Evolutionary conservation across 2,113 vertebrate species (phyloP).

Genomic region (Erythrocercus mccallii): DNA sequence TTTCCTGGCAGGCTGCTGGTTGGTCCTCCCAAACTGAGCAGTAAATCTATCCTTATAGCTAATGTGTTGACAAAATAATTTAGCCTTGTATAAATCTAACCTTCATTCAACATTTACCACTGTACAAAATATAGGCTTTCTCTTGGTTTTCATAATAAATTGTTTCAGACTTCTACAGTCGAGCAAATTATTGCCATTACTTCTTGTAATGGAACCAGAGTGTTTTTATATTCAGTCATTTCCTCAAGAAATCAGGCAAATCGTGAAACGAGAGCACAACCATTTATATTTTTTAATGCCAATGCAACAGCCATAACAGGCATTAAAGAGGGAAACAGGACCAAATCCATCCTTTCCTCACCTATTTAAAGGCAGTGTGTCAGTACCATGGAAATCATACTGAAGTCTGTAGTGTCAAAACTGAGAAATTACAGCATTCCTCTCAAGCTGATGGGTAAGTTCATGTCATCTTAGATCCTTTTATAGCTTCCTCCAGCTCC

Average conservation of each 20-base stretch:
- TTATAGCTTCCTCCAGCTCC: background rate
- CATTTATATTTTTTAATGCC: background rate
- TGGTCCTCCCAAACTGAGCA: background rate
- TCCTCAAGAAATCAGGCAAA: background rate
- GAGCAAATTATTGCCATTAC: background rate
- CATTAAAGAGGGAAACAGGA: background rate
- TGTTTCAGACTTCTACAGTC: background rate
- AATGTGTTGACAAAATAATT: background rate
- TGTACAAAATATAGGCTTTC: background rate
- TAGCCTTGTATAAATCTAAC: background rate
- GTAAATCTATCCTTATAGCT: background rate
- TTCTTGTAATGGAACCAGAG: background rate
- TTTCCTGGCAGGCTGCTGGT: background rate
- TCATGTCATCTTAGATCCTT: background rate
- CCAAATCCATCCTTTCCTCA: background rate
- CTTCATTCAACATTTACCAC: background rate
- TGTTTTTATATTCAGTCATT: background rate
- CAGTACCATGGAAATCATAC: background rate
- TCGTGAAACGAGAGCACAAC: rapidly evolving
- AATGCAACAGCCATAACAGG: background rate
- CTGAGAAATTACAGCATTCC: background rate
- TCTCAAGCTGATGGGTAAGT: background rate
- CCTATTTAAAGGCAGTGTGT: background rate
- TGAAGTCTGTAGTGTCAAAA: background rate
- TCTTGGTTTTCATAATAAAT: background rate